Evolutionary conservation across 2,888 invertebrate species (phyloP).

Genomic region (Leptodirus hochenwartii): DNA sequence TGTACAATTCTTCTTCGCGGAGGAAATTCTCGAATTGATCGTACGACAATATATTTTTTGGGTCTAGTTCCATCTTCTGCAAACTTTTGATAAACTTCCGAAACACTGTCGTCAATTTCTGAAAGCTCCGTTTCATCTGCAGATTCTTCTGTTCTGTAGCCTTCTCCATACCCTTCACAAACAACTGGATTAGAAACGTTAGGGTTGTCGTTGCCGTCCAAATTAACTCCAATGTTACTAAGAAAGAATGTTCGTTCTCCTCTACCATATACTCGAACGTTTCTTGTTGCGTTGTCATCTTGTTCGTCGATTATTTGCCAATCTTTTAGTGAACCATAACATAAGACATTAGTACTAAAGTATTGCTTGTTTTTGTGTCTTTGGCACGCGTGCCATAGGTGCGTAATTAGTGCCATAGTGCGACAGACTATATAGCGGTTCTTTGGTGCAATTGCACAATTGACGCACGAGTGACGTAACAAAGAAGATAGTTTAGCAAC

Average conservation of each 20-base stretch:
- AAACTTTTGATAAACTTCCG: constrained; percentile 2
- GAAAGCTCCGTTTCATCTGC: constrained; percentile 4
- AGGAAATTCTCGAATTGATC: constrained; percentile 4
- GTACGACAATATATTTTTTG: too few species aligned
- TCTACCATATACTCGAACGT: constrained; percentile 5
- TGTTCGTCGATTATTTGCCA: too few species aligned
- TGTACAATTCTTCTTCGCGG: constrained; percentile 6
- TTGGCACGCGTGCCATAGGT: too few species aligned
- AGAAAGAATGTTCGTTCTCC: constrained; percentile 5
- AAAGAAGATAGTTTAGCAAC: too few species aligned
- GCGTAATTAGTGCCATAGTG: too few species aligned
- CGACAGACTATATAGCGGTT: too few species aligned
- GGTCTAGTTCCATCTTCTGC: too few species aligned
- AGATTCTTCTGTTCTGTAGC: constrained; percentile 4
- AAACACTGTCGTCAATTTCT: constrained; percentile 6
- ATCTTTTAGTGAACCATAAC: too few species aligned
- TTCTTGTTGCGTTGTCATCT: constrained; percentile 6
- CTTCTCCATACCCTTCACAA: constrained; percentile 4
- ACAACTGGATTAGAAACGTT: constrained; percentile 1
- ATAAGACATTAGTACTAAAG: too few species aligned
- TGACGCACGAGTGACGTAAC: too few species aligned
- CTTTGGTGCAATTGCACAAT: too few species aligned
- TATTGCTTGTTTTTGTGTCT: too few species aligned
- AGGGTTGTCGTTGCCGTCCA: constrained; percentile 6
- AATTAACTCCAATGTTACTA: constrained; percentile 5